phyloP scores from a whole-genome alignment of 1,140 invertebrate species.

The Drosophila mauritiana region DNA sequence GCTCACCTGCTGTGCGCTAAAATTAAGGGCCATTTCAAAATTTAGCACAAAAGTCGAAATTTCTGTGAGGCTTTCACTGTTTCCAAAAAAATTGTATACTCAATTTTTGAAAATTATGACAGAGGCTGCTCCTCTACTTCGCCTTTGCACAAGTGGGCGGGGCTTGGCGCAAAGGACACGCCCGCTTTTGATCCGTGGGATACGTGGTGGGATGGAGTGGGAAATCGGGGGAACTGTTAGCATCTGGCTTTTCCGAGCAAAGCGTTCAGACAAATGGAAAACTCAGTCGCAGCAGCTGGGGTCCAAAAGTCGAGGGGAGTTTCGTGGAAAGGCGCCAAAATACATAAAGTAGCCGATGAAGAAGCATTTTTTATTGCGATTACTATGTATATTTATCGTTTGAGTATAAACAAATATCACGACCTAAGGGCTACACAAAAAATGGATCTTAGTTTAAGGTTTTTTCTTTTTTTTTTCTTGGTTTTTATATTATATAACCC shows the following conservation, averaged over 20 bases:
- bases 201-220: too few species aligned
- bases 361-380: neutral
- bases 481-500: neutral
- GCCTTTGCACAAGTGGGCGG: neutral
- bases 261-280: conserved; percentile 64
- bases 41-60: neutral
- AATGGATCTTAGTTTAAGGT: conserved; percentile 5
- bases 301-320: neutral
- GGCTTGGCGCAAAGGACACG: neutral
- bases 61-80: neutral
- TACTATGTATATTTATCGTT: conserved; percentile 34
- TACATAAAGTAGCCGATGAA: neutral
- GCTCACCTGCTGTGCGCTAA: conserved; percentile 6
- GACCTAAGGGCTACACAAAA: conserved; percentile 58
- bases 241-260: conserved; percentile 60
- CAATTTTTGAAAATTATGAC: neutral
- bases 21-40: neutral
- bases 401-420: conserved; percentile 66
- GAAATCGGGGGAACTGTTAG: conserved; percentile 14
- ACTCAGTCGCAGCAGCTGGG: conserved; percentile 56
- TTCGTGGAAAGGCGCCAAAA: neutral
- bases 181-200: conserved; percentile 6
- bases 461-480: neutral
- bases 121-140: conserved; percentile 13
- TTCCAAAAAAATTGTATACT: neutral